A percentile compares a stretch with the other conserved stretches of the same genome.
Conservation (phyloP, 1,140 invertebrate species). For the Camponotus pennsylvanicus region DNA sequence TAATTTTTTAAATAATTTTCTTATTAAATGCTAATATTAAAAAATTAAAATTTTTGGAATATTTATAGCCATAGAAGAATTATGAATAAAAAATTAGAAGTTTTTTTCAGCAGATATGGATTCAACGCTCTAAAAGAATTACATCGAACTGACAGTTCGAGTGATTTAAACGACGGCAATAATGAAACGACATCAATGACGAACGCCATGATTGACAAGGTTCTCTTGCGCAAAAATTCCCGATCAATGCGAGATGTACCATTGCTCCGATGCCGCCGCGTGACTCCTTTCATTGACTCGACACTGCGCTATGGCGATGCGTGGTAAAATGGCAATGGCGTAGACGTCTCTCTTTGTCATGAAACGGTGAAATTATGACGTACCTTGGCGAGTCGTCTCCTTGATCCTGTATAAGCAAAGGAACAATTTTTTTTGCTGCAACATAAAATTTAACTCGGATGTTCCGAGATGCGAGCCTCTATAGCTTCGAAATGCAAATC, state of each 20-base stretch:
- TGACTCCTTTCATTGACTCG: constrained; percentile 48
- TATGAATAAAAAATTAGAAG: background rate
- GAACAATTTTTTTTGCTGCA: background rate
- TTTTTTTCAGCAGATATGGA: background rate
- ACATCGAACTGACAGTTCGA: constrained; percentile 6
- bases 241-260: constrained; percentile 15
- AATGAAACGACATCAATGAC: background rate
- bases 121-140: background rate
- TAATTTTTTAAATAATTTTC: too few relatives aligned
- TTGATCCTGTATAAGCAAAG: constrained; percentile 28
- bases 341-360: background rate
- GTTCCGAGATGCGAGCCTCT: background rate
- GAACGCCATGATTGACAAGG: constrained; percentile 46
- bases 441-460: background rate
- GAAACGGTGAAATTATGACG: background rate
- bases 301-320: background rate
- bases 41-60: constrained; percentile 14
- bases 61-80: background rate
- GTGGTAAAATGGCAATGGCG: constrained; percentile 25
- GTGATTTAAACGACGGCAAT: constrained; percentile 25
- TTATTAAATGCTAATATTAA: background rate
- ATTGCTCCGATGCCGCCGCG: background rate
- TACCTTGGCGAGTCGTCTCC: constrained; percentile 17
- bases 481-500: background rate
- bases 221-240: constrained; percentile 33